These are phyloP conservation scores for Drosophila lacertosa DNA, from an alignment of 1,140 invertebrate species.

Conservation along the genomic window DNA sequence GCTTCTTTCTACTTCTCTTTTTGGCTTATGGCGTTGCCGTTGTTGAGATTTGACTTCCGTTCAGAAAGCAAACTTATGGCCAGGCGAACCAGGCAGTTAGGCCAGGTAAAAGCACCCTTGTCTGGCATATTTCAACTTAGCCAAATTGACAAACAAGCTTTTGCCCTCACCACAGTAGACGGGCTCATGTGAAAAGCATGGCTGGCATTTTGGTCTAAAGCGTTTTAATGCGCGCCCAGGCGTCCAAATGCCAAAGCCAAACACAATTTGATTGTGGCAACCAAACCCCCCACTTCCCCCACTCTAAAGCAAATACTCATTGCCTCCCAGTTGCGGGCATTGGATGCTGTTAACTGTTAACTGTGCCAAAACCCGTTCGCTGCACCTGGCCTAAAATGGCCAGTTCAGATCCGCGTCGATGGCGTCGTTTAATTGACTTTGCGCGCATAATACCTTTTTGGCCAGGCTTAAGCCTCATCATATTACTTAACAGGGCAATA, in stretches of 20 bases:
- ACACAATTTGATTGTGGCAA: conserved; percentile 52
- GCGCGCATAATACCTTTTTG: conserved; percentile 69
- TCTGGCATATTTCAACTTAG: conserved; percentile 57
- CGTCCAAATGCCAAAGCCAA: conserved; percentile 57
- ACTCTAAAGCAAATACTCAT: conserved; percentile 60
- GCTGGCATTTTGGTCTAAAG: conserved; percentile 22
- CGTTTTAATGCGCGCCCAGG: conserved; percentile 38
- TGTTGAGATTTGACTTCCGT: conserved; percentile 50
- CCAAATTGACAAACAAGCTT: conserved; percentile 72
- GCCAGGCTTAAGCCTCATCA: conserved; percentile 70
- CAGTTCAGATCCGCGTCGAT: conserved; percentile 11
- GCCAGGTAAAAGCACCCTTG: conserved; percentile 22
- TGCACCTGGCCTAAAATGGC: conserved; percentile 5
- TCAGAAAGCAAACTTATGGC: conserved; percentile 63
- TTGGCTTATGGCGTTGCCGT: neutral
- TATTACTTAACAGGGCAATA: conserved; percentile 54
- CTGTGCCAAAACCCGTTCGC: neutral
- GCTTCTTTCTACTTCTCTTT: conserved; percentile 17
- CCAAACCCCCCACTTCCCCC: neutral
- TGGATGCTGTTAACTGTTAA: conserved; percentile 12
- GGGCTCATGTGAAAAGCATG: conserved; percentile 34
- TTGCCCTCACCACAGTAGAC: no score
- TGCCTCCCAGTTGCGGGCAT: conserved; percentile 22
- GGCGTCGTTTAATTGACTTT: conserved; percentile 70
- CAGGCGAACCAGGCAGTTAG: neutral